Conservation (phyloP, 2,888 invertebrate species). For the Crematogaster levior region DNA sequence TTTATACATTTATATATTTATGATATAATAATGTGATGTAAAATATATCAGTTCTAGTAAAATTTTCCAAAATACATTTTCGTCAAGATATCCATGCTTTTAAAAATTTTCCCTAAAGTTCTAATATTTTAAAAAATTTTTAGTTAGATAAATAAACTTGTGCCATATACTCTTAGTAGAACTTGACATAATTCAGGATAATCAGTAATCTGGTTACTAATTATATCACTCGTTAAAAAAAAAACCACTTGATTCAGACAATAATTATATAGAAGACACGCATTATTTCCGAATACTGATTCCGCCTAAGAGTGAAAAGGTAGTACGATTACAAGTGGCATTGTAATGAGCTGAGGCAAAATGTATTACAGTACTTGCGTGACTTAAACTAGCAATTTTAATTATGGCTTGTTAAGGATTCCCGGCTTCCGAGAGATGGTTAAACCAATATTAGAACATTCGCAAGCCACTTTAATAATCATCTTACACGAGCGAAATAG, state of each 20-base stretch:
- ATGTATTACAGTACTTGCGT: constrained; percentile 10
- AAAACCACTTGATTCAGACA: no score
- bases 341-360: not conserved
- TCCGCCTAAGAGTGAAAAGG: not conserved
- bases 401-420: constrained; percentile 8
- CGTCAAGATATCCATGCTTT: not conserved
- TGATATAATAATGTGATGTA: not conserved
- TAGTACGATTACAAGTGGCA: constrained; percentile 1
- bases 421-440: not conserved
- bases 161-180: not conserved
- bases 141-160: not conserved
- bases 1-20: not conserved
- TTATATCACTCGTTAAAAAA: not conserved
- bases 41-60: not conserved
- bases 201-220: not conserved
- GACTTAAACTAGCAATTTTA: not conserved
- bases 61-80: not conserved
- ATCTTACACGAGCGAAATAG: constrained; percentile 3
- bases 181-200: not conserved
- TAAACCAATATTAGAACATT: constrained; percentile 15
- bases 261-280: not conserved
- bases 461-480: not conserved
- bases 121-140: not conserved
- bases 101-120: not conserved
- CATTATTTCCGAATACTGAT: not conserved